These are phyloP conservation scores for Spermophilus dauricus DNA, from an alignment of 2,113 vertebrate species.

Conservation along the genomic window DNA sequence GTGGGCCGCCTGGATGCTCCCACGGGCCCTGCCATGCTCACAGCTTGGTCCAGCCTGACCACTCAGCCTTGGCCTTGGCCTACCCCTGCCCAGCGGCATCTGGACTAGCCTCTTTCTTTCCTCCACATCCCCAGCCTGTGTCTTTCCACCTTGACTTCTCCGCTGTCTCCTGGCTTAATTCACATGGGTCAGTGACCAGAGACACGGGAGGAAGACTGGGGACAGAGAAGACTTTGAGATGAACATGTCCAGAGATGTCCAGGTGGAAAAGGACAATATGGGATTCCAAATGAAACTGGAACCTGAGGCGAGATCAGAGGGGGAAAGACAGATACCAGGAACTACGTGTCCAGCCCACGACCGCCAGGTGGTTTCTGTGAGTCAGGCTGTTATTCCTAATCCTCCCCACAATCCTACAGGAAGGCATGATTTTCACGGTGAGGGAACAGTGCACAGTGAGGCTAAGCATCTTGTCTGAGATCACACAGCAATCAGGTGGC, in stretches of 20 bases:
- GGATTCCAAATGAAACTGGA: background rate
- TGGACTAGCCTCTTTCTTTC: too few species aligned
- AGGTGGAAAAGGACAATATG: too few species aligned
- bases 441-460: background rate
- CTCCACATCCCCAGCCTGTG: background rate
- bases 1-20: background rate
- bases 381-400: background rate
- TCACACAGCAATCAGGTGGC: background rate
- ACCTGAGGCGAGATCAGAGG: background rate
- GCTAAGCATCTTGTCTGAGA: background rate
- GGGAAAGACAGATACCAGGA: background rate
- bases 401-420: background rate
- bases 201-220: too few species aligned
- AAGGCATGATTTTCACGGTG: background rate
- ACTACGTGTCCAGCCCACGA: fast-evolving
- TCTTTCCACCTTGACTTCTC: background rate
- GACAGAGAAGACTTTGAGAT: background rate
- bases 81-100: background rate
- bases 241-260: background rate
- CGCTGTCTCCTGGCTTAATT: background rate
- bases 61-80: background rate
- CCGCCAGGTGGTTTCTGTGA: background rate
- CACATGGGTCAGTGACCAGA: fast-evolving
- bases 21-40: too few species aligned
- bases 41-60: background rate